Percentiles rank a stretch among this genome's conserved stretches.
phyloP scores from a whole-genome alignment of 2,797 vertebrate genomes.

The Gila robusta region DNA sequence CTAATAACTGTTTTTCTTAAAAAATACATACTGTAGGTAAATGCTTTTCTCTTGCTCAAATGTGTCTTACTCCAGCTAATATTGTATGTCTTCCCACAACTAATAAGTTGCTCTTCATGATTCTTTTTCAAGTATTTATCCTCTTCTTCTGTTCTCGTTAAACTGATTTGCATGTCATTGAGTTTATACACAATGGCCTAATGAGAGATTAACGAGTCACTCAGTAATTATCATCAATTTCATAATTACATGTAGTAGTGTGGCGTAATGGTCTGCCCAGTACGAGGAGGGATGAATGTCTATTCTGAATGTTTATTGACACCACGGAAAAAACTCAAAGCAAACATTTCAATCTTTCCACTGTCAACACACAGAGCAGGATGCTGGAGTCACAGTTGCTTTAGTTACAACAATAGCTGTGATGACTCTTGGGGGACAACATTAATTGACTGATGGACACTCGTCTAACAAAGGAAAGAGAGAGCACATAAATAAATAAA shows the following conservation, averaged over 20 bases:
- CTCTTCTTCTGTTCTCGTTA: constrained; percentile 61
- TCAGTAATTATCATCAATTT: constrained; percentile 82
- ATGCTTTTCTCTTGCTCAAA: not conserved
- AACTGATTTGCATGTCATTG: constrained; percentile 81
- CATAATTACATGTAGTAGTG: constrained; percentile 81
- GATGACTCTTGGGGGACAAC: constrained; percentile 19
- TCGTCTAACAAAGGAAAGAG: not conserved
- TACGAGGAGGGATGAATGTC: constrained; percentile 57
- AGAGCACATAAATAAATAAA: not conserved
- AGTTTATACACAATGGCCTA: constrained; percentile 79
- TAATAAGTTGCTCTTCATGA: constrained; percentile 53
- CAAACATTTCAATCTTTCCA: constrained; percentile 52
- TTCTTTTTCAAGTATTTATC: constrained; percentile 58
- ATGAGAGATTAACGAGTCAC: constrained; percentile 82
- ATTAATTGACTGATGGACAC: constrained; percentile 5
- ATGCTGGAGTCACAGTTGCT: constrained; percentile 38
- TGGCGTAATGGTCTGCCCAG: constrained; percentile 69
- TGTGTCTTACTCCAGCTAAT: not conserved
- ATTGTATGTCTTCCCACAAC: constrained; percentile 17
- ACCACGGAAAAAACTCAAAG: constrained; percentile 58
- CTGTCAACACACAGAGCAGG: constrained; percentile 47
- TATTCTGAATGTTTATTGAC: constrained; percentile 53
- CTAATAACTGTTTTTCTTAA: not conserved
- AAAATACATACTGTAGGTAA: not conserved
- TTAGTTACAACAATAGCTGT: constrained; percentile 32